Evolutionary conservation across 2,113 vertebrate species (phyloP).

Genomic region (Clarias magur): DNA sequence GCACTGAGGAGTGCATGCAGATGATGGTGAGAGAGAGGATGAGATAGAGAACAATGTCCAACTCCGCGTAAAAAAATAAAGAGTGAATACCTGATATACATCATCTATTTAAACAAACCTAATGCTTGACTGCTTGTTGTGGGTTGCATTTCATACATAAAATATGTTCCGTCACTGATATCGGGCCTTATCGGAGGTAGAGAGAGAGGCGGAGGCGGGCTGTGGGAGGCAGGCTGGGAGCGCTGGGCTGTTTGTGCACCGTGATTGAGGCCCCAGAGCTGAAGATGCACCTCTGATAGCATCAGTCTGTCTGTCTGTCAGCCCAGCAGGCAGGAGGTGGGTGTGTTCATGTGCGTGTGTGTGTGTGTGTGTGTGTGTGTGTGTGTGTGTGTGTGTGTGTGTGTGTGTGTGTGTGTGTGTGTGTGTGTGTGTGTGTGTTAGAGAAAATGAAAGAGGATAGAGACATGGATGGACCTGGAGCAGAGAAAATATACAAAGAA

Average conservation of each 20-base stretch:
- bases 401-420: not conserved
- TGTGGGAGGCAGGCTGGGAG: slow-evolving; percentile 59
- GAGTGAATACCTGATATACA: slow-evolving; percentile 83
- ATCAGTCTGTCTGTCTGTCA: slow-evolving; percentile 82
- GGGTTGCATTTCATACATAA: slow-evolving; percentile 96
- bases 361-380: slow-evolving; percentile 3
- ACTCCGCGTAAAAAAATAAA: slow-evolving; percentile 79
- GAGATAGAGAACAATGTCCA: slow-evolving; percentile 75
- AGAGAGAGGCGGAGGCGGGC: slow-evolving; percentile 52
- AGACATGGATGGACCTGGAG: slow-evolving; percentile 44
- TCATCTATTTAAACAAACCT: slow-evolving; percentile 97
- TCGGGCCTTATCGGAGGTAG: slow-evolving; percentile 83
- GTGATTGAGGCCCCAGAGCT: slow-evolving; percentile 80
- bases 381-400: not conserved
- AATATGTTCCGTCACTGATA: slow-evolving; percentile 97
- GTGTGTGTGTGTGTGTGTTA: slow-evolving; percentile 25
- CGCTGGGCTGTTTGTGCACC: slow-evolving; percentile 84
- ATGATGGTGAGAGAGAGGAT: slow-evolving; percentile 22
- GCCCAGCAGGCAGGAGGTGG: slow-evolving; percentile 66
- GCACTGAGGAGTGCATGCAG: not conserved
- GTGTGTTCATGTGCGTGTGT: slow-evolving; percentile 17
- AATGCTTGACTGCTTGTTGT: slow-evolving; percentile 94
- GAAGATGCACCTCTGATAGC: slow-evolving; percentile 82
- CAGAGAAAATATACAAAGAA: slow-evolving; percentile 24
- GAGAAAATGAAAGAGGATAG: slow-evolving; percentile 41